Evolutionary conservation across 2,113 vertebrate species (phyloP), one percentile per base, ranked within the genome.

Genomic region (Notiomystis cincta): DNA sequence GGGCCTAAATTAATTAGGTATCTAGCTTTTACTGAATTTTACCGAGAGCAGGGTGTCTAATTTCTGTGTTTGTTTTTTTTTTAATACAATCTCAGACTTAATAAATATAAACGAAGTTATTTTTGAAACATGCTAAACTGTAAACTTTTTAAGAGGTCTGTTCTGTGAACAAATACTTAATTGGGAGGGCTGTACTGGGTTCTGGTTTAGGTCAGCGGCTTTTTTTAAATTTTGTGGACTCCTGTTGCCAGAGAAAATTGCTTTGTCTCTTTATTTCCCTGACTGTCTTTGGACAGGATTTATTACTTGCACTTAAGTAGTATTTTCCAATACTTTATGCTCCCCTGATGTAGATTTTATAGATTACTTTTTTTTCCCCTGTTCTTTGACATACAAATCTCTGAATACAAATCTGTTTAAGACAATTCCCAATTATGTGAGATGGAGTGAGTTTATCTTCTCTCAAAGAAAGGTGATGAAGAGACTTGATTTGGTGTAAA

Each of bases 301-400:
- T 54, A 27, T 57, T 48, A 11, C 15, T 82, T 78, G 11, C 31
- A 23, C 64, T 71, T 47, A 66, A 44, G 10, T 70, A 66, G 18
- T 64, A 30, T 66, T 87, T 92, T 70, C 56, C 12, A 44, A 2
- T 45, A 15, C 18, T 66, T 72, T 38, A 10, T 45, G 33, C 79
- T 73, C 7, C 5, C 2, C 12, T 40, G 1, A 20, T 66, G 37
- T 0, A 66, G 10, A 22, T 61, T 11, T 81, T 82, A 25, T 4
- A 69, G 35, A 19, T 57, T 19, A 15, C 14, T 10, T 53, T 25
- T 44, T 28, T 57, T 33, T 42, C 16, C 3, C 2, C 4, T 48
- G 5, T 85, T 80, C 18, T 91, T 82, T 82, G 16, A 51, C 9
- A 14, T 20, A 42, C 4, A 31, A 77, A n/a, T 87, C 13, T 93